Base-by-base conservation (phyloP, 2,888 invertebrate genomes). In the Drosophila limbata region DNA sequence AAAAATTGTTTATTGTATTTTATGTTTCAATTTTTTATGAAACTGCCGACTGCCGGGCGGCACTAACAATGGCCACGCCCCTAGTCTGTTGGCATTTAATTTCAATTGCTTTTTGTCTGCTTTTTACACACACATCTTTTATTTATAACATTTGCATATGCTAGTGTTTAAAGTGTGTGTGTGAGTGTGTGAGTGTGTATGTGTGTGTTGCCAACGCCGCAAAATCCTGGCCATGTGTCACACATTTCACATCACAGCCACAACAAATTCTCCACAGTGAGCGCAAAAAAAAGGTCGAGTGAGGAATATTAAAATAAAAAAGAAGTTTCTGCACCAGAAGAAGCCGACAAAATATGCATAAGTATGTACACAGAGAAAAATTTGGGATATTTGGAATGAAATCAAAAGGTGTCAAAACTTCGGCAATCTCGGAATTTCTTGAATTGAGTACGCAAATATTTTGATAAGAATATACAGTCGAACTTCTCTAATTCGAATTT, bases 221-320 rank as follows among this genome's bases (percentile, higher is more conserved):
- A 78, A 85, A 84, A 85, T 88, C 78, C 73, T 83, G 84, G 69
- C 73, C 88, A 80, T 88, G 88, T 84, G 83, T 88, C 88, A 83
- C 88, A 83, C 76, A 78, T 83, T 82, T 78, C 66, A 76, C 85
- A 82, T 37, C 42, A 63, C 31, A 59, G 63, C 71, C 68, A 75
- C 57, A 55, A 40, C 53, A 53, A 53, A 40, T 31, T 28, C 33
- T 31, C 8, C 53, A 53, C 40, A 53, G 17, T 13, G 40, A 6
- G 21, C n/a, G 47, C 45, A 40, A 50, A 60, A 53, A 60, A 60
- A 59, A 48, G 56, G 47, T 60, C 45, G 71, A n/a, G 35, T 73
- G 84, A 75, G 81, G 81, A 77, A 86, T 83, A 86, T 82, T 83
- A 86, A 25, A 25, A 25, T 25, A 25, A 86, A 86, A 81, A 69